A percentile compares a stretch with the other conserved stretches of the same genome.
Conservation (phyloP, 2,888 invertebrate species). For the Galerucella nymphaeae region DNA sequence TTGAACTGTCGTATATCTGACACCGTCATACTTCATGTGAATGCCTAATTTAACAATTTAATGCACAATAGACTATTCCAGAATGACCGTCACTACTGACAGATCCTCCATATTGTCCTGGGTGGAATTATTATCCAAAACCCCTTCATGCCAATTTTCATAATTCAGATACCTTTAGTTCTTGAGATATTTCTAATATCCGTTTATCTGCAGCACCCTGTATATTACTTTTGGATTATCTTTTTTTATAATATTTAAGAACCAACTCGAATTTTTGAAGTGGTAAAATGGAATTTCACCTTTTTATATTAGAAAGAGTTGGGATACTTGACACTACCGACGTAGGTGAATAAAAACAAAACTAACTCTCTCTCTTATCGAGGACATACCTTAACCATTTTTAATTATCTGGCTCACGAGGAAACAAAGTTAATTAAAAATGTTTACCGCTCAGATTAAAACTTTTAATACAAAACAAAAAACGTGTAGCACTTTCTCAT, state of each 20-base stretch:
- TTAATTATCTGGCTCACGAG: slow-evolving; percentile 21
- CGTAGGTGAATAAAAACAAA: neutral
- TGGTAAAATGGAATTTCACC: neutral
- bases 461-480: slow-evolving; percentile 24
- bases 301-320: neutral
- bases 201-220: too few relatives aligned
- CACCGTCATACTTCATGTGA: too few relatives aligned
- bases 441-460: slow-evolving; percentile 42
- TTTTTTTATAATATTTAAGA: neutral
- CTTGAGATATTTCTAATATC: too few relatives aligned
- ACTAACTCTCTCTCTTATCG: neutral
- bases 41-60: too few relatives aligned
- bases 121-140: too few relatives aligned
- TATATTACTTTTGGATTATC: too few relatives aligned
- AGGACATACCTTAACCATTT: slow-evolving; percentile 1
- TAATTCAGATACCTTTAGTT: too few relatives aligned
- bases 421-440: slow-evolving; percentile 47
- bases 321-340: neutral
- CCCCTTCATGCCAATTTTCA: too few relatives aligned
- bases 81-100: too few relatives aligned
- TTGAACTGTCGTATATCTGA: too few relatives aligned
- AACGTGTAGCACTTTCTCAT: neutral
- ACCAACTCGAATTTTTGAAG: neutral
- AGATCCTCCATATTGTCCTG: too few relatives aligned
- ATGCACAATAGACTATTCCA: too few relatives aligned